Conservation (phyloP, 2,888 invertebrate genomes). For the Apotomis betuletana region DNA sequence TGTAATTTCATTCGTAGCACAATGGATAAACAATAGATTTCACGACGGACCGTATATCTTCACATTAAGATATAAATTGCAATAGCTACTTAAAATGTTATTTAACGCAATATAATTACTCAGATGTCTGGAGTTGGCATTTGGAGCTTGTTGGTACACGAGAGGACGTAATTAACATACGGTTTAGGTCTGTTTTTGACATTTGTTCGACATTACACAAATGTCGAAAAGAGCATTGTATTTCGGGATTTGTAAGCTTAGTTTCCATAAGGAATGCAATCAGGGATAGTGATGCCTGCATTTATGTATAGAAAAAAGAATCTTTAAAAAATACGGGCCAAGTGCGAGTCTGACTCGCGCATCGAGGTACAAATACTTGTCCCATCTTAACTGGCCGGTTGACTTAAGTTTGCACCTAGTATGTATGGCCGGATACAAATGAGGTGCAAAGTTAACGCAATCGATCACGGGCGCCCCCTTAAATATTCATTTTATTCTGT, state of each 20-base stretch:
- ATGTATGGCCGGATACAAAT: no score
- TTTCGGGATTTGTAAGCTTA: neutral
- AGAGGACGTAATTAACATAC: constrained; percentile 35
- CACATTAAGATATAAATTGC: constrained; percentile 1
- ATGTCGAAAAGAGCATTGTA: neutral
- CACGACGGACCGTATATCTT: neutral
- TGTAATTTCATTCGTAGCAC: neutral
- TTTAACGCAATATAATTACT: constrained; percentile 11
- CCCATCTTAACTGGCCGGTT: no score
- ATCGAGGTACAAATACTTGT: neutral
- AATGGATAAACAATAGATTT: constrained; percentile 6
- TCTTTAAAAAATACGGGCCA: no score
- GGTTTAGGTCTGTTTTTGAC: constrained; percentile 10
- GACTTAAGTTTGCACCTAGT: no score
- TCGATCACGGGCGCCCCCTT: no score
- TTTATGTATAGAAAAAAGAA: no score
- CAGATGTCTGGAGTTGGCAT: constrained; percentile 25
- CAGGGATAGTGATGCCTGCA: no score
- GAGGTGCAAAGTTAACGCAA: no score
- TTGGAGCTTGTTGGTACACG: constrained; percentile 24
- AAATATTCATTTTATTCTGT: no score
- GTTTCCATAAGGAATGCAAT: no score
- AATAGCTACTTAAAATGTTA: neutral
- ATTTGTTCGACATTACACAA: constrained; percentile 11
- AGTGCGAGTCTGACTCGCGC: no score